Evolutionary conservation across 1,140 invertebrate genomes (phyloP), one percentile per base, ranked within the genome.

Genomic region (Limonius californicus): DNA sequence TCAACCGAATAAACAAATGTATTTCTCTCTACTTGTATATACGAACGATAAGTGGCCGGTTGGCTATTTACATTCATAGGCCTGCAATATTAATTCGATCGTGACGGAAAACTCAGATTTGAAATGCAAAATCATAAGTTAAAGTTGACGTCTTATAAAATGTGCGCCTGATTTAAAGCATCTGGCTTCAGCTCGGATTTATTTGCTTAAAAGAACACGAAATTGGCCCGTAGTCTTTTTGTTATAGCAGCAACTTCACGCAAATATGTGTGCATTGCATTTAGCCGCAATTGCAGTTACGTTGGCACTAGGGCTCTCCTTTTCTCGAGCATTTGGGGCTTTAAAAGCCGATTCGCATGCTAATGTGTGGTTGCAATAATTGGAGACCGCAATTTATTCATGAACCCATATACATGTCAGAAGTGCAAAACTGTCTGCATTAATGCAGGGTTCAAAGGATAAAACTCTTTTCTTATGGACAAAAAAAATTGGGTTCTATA

Each of bases 331-430:
- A 39, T 39, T 27, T 27, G 9, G 9, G 23, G 23, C 23, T 27
- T 4, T 27, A 9, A 27, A 27, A 4, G 9, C 3, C 23, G 23
- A 27, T 27, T 45, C 42, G 12, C 4, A 45, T 45, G 42, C 42
- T 6, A 15, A 45, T n/a, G 2, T n/a, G 16, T 18, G 14, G 14
- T 4, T 45, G 16, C n/a, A 45, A 45, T 15, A 15, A 45, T 15
- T 45, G 2, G 3, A n/a, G n/a, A 18, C 2, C 14, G 14, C 42
- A 45, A 45, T 45, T 45, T 45, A 45, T 45, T 45, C 42, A 45
- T 45, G 16, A 45, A 45, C 42, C 42, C 42, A 45, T 45, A 45
- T 45, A 45, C 16, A 45, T 45, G 42, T 45, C 42, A 45, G 42
- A 45, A 12, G 42, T 45, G 42, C 42, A 45, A 45, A 27, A 27